Base-by-base conservation (phyloP, 2,797 vertebrate genomes). In the Parauchenoglanis ngamensis region DNA sequence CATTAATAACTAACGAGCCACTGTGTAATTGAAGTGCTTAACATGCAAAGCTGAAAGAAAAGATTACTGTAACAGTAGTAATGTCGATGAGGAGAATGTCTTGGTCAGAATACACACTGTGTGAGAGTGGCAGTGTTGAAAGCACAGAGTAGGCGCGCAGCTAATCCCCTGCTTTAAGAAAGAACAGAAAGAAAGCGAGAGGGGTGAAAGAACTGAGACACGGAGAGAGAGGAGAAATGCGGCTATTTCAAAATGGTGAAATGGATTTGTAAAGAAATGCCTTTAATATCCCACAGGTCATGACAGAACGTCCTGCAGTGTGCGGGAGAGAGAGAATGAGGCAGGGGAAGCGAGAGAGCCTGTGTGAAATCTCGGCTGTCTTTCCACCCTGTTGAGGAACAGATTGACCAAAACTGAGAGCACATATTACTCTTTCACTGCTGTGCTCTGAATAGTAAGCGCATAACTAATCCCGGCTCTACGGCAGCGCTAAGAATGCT, bases 341-440 rank as follows among this genome's bases (percentile, higher is more conserved):
- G 87, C 90, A 93, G 87, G 91, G 90, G 91, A 70, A 87, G 91
- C 91, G 76, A 83, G 89, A 86, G 91, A 87, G 92, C 31, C 81
- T 90, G 81, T 83, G 81, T 83, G 81, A 83, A 83, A 83, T 83
- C 81, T 56, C 46, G 46, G 28, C 63, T 54, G 63, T 83, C 81
- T 86, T 70, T 86, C 85, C 75, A 86, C 85, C 85, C 85, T 86
- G 85, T 86, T 86, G 85, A 79, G 85, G 61, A 79, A 79, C 85
- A 86, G 76, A 86, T 86, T 73, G 75, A 86, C 85, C 85, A 86
- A 68, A 86, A 67, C 85, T 25, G 85, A 86, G 61, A 86, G 61
- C 75, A 86, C 49, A 79, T 85, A 85, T 85, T 85, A 75, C 56
- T 49, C 83, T 85, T 75, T 73, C 56, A 44, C 68, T 61, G 52